Evolutionary conservation across 1,140 invertebrate species (phyloP), one percentile per base, ranked within the genome.

Genomic region (Procambarus clarkii): DNA sequence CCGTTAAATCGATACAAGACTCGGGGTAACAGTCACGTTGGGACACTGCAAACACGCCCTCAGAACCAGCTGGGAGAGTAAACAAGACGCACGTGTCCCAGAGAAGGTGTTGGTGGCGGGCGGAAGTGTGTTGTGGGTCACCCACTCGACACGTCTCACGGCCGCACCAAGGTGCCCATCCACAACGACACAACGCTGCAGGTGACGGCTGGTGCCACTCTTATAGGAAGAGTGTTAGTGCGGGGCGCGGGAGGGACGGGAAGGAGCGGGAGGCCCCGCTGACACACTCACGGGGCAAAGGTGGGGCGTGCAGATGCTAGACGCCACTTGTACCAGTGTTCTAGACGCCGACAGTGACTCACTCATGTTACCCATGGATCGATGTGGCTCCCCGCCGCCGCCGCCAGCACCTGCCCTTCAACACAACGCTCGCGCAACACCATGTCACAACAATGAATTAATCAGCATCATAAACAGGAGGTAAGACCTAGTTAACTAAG

Each of bases 341-440:
- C 69, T 74, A 74, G 69, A 74, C 69, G n/a, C n/a, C 69, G n/a
- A 34, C 69, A 34, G 69, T 74, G 69, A 74, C 69, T 74, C 69
- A 74, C 64, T 69, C 64, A 69, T 74, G 69, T 74, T 74, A 74
- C n/a, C 69, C n/a, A 24, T 4, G 69, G 69, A 74, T 74, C 69
- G 69, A 74, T 74, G 69, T 4, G 24, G n/a, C n/a, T 74, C n/a
- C 24, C 11, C n/a, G n/a, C 69, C 69, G 24, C 69, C 69, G n/a
- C 69, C 69, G 24, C 69, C 69, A 2, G 2, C 18, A 34, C 69
- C 69, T 74, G n/a, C 69, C 69, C n/a, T 74, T 21, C 69, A 24
- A 74, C 18, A 21, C 60, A 34, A n/a, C n/a, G n/a, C 1, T 1
- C 69, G 24, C 69, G 8, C n/a, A 34, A n/a, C n/a, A 74, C 69